Conservation (phyloP, 2,797 vertebrate species). For the Cheirogaleus major region DNA sequence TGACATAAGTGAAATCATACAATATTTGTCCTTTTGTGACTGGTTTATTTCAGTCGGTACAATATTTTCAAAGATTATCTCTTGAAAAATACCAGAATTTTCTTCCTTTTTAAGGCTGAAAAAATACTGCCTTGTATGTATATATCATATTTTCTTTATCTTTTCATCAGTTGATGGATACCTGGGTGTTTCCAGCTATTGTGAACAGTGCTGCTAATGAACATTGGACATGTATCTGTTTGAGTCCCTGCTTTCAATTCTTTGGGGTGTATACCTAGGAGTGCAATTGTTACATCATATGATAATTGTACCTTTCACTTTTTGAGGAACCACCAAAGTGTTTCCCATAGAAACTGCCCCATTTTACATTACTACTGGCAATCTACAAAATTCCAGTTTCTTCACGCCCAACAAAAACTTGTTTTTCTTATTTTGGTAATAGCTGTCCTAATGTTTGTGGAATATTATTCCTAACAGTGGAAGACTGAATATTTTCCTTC, state of each 20-base stretch:
- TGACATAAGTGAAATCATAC: background rate
- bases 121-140: background rate
- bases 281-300: background rate
- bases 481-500: background rate
- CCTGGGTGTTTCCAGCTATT: background rate
- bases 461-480: background rate
- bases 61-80: background rate
- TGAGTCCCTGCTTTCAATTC: background rate
- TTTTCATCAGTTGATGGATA: background rate
- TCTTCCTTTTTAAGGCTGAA: background rate
- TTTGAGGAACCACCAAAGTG: background rate
- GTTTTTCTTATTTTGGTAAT: background rate
- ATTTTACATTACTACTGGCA: background rate
- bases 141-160: background rate
- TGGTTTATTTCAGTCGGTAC: background rate
- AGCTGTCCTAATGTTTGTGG: background rate
- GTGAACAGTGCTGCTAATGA: background rate
- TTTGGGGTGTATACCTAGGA: background rate
- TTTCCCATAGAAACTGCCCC: background rate
- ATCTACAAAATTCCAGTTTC: background rate
- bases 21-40: background rate
- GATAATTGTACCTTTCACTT: background rate
- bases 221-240: background rate
- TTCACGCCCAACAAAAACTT: background rate
- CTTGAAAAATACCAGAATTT: background rate